Evolutionary conservation across 2,797 vertebrate species (phyloP).

Genomic region (Propithecus perrieri): DNA sequence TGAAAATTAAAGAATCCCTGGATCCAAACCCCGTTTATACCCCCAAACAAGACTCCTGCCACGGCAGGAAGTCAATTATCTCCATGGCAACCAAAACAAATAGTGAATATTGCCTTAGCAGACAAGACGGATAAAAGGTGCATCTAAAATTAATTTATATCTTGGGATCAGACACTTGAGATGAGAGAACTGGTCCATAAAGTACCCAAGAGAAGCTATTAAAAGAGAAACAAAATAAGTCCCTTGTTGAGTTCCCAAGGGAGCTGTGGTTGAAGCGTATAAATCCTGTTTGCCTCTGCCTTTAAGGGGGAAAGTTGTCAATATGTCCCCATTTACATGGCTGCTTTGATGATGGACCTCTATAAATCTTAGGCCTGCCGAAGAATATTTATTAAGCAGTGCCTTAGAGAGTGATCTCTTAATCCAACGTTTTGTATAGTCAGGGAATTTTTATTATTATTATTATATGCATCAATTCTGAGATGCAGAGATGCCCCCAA

Average conservation of each 20-base stretch:
- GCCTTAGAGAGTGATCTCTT: conserved; percentile 57
- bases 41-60: conserved; percentile 79
- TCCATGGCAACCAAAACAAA: conserved; percentile 86
- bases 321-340: conserved; percentile 69
- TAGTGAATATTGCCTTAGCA: conserved; percentile 82
- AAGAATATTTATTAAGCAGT: conserved; percentile 69
- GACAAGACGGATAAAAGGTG: conserved; percentile 83
- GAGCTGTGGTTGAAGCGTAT: conserved; percentile 61
- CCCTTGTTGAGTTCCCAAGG: conserved; percentile 70
- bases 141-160: conserved; percentile 86
- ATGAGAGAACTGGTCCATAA: conserved; percentile 83
- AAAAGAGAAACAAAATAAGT: conserved; percentile 81
- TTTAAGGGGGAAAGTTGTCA: conserved; percentile 68
- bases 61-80: conserved; percentile 84
- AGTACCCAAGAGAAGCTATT: conserved; percentile 80
- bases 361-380: conserved; percentile 70
- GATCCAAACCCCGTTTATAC: conserved; percentile 78
- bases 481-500: conserved; percentile 55
- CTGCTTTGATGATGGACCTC: conserved; percentile 59
- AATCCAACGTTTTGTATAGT: conserved; percentile 45
- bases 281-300: conserved; percentile 69
- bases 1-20: conserved; percentile 83
- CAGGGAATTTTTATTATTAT: conserved; percentile 37
- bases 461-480: conserved; percentile 72
- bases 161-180: conserved; percentile 83